These are phyloP conservation scores for Pantherophis vulpinus DNA, from an alignment of 2,797 vertebrate genomes.

Conservation along the genomic window DNA sequence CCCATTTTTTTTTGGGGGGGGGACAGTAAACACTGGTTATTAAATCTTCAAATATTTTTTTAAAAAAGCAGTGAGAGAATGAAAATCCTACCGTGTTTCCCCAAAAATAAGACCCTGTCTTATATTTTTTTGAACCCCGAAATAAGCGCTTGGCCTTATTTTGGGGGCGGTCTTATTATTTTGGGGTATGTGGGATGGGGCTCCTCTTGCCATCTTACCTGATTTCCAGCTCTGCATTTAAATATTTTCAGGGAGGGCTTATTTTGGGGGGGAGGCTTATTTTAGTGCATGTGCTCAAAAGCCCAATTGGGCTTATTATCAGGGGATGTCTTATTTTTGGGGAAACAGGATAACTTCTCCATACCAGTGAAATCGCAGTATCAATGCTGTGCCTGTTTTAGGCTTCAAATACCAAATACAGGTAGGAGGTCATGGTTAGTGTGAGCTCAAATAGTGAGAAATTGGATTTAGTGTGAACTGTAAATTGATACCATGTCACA, in stretches of 20 bases:
- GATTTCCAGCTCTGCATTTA: too few relatives aligned
- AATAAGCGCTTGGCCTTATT: too few relatives aligned
- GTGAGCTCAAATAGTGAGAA: background rate
- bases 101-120: too few relatives aligned
- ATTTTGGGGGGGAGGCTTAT: too few relatives aligned
- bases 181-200: too few relatives aligned
- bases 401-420: background rate
- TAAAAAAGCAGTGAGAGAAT: background rate
- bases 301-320: too few relatives aligned
- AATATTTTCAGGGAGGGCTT: too few relatives aligned
- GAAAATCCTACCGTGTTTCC: background rate
- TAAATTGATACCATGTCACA: background rate
- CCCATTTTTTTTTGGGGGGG: background rate
- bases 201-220: too few relatives aligned
- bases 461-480: background rate
- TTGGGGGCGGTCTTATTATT: too few relatives aligned
- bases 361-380: background rate
- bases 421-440: background rate
- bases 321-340: too few relatives aligned
- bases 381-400: background rate
- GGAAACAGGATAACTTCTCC: background rate
- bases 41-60: background rate
- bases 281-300: too few relatives aligned
- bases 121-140: too few relatives aligned
- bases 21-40: background rate